Evolutionary conservation across 37 sponge, comb jelly and placozoan species (phyloP), one percentile per base, ranked within the genome.

Genomic region (Dysidea cf. avara): DNA sequence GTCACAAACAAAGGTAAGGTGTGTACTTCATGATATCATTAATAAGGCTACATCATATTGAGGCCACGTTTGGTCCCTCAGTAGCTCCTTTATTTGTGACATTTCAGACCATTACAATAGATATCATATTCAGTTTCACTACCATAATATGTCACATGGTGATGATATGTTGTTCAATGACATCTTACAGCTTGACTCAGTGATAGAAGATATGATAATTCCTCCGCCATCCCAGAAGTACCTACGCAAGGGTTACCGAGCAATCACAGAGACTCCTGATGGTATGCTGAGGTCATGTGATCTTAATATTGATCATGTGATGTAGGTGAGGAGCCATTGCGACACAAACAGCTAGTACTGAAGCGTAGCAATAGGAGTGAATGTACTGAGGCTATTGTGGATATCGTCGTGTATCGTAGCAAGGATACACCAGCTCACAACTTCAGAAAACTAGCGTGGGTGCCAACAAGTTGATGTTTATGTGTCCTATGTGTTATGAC

Each of bases 141-240:
- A n/a, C n/a, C n/a, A n/a, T n/a, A n/a, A n/a, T n/a, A n/a, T n/a
- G n/a, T 28, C 29, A 7, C 29, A 56, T 26, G 14, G 11, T 7
- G 5, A 13, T 14, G 14, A 56, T 13, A 7, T 6, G 7, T 7
- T 22, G 29, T 14, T 56, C 7, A 13, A 56, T 56, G 29, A 39
- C 16, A 3, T 35, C 16, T 56, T 54, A 37, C 31, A 63, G 60
- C 65, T 60, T 68, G 81, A 50, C 9, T 33, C 29, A 25, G 68
- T 90, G 33, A 25, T 90, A 13, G 90, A 80, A 58, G 81, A 76
- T 43, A 63, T 90, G 61, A 54, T 81, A 49, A 84, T 90, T 33
- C 85, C 85, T 0, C 47, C 70, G 0, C 39, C 48, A 2, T 7
- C 33, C 0, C 56, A 34, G 0, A 56, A 54, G 36, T 83, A 84